Evolutionary conservation across 92 coral and sea anemone species (phyloP).

Genomic region (Scolanthus callimorphus): DNA sequence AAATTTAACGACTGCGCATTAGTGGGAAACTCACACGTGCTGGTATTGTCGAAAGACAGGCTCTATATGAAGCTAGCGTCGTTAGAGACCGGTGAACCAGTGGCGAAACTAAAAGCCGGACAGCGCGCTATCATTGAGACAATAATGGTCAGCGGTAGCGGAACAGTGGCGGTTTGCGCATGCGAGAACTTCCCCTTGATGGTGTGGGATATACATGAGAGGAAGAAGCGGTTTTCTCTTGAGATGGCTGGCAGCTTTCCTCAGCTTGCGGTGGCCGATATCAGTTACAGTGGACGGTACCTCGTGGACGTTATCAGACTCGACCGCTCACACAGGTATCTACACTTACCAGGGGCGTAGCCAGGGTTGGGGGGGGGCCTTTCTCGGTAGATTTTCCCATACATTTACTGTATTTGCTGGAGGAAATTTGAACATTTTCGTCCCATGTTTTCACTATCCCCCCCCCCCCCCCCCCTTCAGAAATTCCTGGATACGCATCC

Average conservation of each 20-base stretch:
- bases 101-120: slow-evolving; percentile 86
- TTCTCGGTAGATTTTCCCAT: no score
- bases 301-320: slow-evolving; percentile 87
- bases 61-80: slow-evolving; percentile 87
- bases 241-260: slow-evolving; percentile 85
- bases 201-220: slow-evolving; percentile 83
- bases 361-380: no score
- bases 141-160: slow-evolving; percentile 90
- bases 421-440: no score
- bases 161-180: slow-evolving; percentile 80
- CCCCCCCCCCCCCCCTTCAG: no score
- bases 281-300: slow-evolving; percentile 84
- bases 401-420: no score
- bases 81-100: slow-evolving; percentile 86
- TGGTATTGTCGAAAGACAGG: slow-evolving; percentile 86
- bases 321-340: slow-evolving; percentile 71
- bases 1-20: slow-evolving; percentile 95
- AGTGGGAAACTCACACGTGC: slow-evolving; percentile 82
- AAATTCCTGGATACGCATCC: no score
- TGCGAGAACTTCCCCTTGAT: slow-evolving; percentile 86
- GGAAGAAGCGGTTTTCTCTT: slow-evolving; percentile 54
- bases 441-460: no score
- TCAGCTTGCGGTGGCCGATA: slow-evolving; percentile 85
- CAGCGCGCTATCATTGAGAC: slow-evolving; percentile 89
- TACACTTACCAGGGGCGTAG: no score